These are phyloP conservation scores for Sussaba pulchella DNA, from an alignment of 2,888 invertebrate species.

Conservation along the genomic window DNA sequence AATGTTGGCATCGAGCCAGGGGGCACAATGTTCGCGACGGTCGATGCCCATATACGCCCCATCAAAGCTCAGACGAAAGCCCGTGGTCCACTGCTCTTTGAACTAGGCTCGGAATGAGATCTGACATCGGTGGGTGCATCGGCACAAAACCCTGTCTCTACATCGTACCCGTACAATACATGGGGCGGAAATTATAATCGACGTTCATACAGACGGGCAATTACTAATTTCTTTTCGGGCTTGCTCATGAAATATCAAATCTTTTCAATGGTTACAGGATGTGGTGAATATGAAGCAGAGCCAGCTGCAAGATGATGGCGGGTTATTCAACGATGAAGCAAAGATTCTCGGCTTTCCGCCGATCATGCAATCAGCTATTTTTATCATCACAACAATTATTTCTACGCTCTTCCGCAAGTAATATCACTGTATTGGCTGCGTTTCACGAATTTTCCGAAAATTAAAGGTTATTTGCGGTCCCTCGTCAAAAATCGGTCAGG, in stretches of 20 bases:
- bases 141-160: not conserved
- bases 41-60: constrained; percentile 20
- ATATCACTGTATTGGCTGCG: too few species aligned
- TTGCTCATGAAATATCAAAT: constrained; percentile 36
- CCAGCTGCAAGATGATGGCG: not conserved
- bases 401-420: not conserved
- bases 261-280: constrained; percentile 16
- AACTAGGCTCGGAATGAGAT: not conserved
- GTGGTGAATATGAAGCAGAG: constrained; percentile 19
- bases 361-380: not conserved
- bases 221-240: not conserved
- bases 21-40: constrained; percentile 37
- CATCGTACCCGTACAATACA: not conserved
- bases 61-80: constrained; percentile 37
- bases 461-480: too few species aligned
- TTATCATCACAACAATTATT: not conserved
- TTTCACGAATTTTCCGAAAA: too few species aligned
- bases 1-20: constrained; percentile 44
- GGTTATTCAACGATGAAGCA: constrained; percentile 7
- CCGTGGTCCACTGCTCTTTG: constrained; percentile 25
- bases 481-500: too few species aligned
- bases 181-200: too few species aligned
- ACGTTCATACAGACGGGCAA: not conserved
- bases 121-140: not conserved
- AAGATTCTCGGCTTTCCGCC: not conserved